A percentile compares a stretch with the other conserved stretches of the same genome.
phyloP scores from a whole-genome alignment of 2,888 invertebrate species.

The Orthonychiurus folsomi region DNA sequence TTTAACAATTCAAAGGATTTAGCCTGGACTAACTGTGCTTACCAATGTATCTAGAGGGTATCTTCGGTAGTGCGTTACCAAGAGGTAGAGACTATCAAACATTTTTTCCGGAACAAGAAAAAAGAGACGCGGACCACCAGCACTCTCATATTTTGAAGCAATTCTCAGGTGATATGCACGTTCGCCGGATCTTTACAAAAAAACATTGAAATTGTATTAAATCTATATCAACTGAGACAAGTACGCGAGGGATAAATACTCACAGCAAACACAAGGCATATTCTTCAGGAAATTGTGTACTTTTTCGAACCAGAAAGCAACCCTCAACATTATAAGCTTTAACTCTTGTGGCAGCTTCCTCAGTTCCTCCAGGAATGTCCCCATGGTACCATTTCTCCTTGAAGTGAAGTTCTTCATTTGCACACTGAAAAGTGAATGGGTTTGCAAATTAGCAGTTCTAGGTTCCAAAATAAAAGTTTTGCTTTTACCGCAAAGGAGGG shows the following conservation, averaged over 20 bases:
- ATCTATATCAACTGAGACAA: too few relatives aligned
- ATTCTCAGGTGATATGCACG: constrained; percentile 87
- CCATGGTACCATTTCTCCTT: constrained; percentile 93
- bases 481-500: too few relatives aligned
- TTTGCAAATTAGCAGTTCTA: too few relatives aligned
- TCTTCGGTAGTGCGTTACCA: constrained; percentile 80
- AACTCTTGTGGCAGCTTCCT: constrained; percentile 56
- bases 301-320: constrained; percentile 82
- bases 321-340: constrained; percentile 76
- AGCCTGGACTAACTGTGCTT: constrained; percentile 23
- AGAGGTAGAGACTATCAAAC: constrained; percentile 83
- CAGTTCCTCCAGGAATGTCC: constrained; percentile 57
- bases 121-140: constrained; percentile 71
- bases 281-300: constrained; percentile 90
- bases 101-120: constrained; percentile 75
- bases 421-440: too few relatives aligned
- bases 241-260: constrained; percentile 27
- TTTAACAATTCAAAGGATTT: background rate
- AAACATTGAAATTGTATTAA: too few relatives aligned
- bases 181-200: constrained; percentile 56
- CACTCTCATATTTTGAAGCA: constrained; percentile 67
- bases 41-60: constrained; percentile 76
- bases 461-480: too few relatives aligned
- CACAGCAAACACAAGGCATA: constrained; percentile 88
- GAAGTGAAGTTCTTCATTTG: constrained; percentile 56